Base-by-base conservation (phyloP, 2,888 invertebrate genomes). In the Epistrophe grossulariae region DNA sequence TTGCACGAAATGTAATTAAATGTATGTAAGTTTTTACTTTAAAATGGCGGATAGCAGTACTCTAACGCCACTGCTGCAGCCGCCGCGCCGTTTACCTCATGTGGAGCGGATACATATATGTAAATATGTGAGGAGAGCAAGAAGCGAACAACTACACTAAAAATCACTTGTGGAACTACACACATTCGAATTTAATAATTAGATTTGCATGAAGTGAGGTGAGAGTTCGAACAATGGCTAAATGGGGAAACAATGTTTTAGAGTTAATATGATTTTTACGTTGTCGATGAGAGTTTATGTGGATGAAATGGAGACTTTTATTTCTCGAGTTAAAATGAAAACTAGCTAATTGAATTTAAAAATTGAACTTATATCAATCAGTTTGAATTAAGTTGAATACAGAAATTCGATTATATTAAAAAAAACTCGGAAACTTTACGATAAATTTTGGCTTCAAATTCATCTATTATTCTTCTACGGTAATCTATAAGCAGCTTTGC, bases 11-110 rank as follows among this genome's bases (percentile, higher is more conserved):
- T 57, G 4, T 35, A 57, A 57, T 57, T 24, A 24, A 24, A 24
- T 24, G 1, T n/a, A 57, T n/a, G 35, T 35, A n/a, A 17, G 57
- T 57, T 57, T 57, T 57, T 57, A n/a, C 57, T 57, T 57, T 57
- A 7, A 57, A 31, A 57, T 35, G n/a, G 57, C 10, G n/a, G 31
- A 35, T 15, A 35, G 35, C 2, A 35, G 35, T 35, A 35, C 35
- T 6, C 35, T 35, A 35, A 1, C 7, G 35, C 35, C 35, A 6
- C 35, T 5, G 31, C 35, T 1, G 5, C 31, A 0, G 31, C 31
- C 31, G 35, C 35, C 35, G 35, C 11, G 52, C 24, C 5, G 57
- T 35, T 35, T n/a, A 31, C 10, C n/a, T 35, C 8, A n/a, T 35
- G 15, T 15, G 24, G 24, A 24, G 24, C 3, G 24, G 24, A 24